phyloP scores from a whole-genome alignment of 2,888 invertebrate genomes.

The Gerosis bhagava region DNA sequence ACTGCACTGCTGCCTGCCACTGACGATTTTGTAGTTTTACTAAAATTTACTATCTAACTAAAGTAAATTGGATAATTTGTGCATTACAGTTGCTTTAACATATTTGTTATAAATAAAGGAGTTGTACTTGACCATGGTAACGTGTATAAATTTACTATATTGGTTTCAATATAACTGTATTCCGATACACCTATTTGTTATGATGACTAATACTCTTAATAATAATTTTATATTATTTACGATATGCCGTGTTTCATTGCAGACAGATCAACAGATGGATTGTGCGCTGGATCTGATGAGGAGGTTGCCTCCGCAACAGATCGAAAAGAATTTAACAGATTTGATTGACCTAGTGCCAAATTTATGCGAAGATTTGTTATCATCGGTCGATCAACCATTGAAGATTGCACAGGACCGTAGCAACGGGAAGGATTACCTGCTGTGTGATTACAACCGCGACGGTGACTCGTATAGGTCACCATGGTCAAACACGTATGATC shows the following conservation, averaged over 20 bases:
- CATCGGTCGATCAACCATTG: slow-evolving; percentile 98
- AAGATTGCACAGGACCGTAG: slow-evolving; percentile 98
- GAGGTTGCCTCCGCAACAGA: slow-evolving; percentile 98
- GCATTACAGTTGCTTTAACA: slow-evolving; percentile 6
- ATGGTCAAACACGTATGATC: slow-evolving; percentile 99
- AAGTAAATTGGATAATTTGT: slow-evolving; percentile 15
- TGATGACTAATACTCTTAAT: slow-evolving; percentile 73
- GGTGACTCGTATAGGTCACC: slow-evolving; percentile 99
- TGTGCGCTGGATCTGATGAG: slow-evolving; percentile 99
- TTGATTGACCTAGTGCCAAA: slow-evolving; percentile 97
- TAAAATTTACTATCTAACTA: slow-evolving; percentile 14
- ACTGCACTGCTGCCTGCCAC: slow-evolving; percentile 15
- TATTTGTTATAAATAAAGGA: neutral
- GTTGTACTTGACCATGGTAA: slow-evolving; percentile 38
- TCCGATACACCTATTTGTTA: slow-evolving; percentile 49
- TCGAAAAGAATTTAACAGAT: slow-evolving; percentile 98
- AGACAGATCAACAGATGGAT: slow-evolving; percentile 98
- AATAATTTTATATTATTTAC: slow-evolving; percentile 43
- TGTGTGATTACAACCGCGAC: slow-evolving; percentile 99
- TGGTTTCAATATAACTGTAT: slow-evolving; percentile 10
- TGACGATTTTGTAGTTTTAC: slow-evolving; percentile 23
- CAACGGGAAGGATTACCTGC: slow-evolving; percentile 97
- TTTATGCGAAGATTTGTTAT: slow-evolving; percentile 97
- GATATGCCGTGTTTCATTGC: slow-evolving; percentile 45
- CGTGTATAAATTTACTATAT: slow-evolving; percentile 33